phyloP scores from a whole-genome alignment of 2,888 invertebrate genomes.

The Calephelis perditalis region DNA sequence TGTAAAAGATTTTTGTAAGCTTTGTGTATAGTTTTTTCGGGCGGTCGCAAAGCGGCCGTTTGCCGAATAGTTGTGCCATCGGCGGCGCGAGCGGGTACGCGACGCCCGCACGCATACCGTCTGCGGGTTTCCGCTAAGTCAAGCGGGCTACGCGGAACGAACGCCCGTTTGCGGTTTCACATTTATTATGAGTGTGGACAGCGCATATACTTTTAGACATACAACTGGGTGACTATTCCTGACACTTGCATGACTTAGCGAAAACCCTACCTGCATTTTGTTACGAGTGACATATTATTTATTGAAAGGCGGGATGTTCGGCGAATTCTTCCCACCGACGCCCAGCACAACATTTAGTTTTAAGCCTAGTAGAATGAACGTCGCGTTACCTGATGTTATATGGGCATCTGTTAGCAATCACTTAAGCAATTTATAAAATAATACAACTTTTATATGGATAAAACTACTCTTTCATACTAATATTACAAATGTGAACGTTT shows the following conservation, averaged over 20 bases:
- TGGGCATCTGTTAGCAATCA: constrained; percentile 42
- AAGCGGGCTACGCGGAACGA: too few species aligned
- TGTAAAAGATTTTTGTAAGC: constrained; percentile 52
- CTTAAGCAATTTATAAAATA: constrained; percentile 18
- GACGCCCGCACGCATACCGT: constrained; percentile 19
- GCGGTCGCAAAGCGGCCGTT: constrained; percentile 58
- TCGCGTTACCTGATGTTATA: constrained; percentile 68
- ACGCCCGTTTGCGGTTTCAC: too few species aligned
- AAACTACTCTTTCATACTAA: too few species aligned
- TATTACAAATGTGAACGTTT: too few species aligned
- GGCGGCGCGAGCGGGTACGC: constrained; percentile 34
- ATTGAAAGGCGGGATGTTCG: constrained; percentile 58
- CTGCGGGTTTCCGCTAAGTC: neutral
- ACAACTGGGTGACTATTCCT: too few species aligned
- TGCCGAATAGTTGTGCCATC: constrained; percentile 59
- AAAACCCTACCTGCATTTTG: constrained; percentile 45
- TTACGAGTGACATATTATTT: constrained; percentile 62
- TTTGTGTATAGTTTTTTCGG: constrained; percentile 53
- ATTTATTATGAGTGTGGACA: too few species aligned
- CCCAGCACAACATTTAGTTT: constrained; percentile 58
- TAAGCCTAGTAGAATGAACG: constrained; percentile 58
- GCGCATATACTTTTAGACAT: too few species aligned
- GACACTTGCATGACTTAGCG: too few species aligned
- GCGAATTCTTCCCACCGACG: constrained; percentile 66
- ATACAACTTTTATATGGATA: too few species aligned